Percentiles rank a stretch among this genome's conserved stretches.
Evolutionary conservation across 2,797 vertebrate genomes (phyloP).

Genomic region (Gallinago nigripennis): DNA sequence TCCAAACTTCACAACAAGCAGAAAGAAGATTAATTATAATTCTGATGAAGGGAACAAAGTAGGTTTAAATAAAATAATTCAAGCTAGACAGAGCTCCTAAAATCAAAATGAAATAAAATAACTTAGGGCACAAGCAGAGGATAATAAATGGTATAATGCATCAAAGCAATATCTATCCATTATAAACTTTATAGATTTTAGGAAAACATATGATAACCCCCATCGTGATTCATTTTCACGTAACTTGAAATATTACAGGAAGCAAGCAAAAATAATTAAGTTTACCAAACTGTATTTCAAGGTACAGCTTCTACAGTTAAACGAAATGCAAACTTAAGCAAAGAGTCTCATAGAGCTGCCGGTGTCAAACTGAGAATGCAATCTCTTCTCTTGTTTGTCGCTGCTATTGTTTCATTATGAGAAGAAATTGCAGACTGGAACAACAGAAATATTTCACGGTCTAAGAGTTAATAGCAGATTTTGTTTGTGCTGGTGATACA

Average conservation of each 20-base stretch:
- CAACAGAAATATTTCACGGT: conserved; percentile 18
- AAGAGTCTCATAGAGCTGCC: neutral
- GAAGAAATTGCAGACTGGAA: neutral
- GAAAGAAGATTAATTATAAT: neutral
- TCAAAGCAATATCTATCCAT: neutral
- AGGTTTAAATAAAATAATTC: neutral
- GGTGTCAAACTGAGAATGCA: conserved; percentile 50
- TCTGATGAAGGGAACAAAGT: neutral
- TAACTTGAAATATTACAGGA: conserved; percentile 23
- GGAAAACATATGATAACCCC: conserved; percentile 14
- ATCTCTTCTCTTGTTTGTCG: conserved; percentile 28
- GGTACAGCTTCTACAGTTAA: neutral
- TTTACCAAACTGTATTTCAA: conserved; percentile 51
- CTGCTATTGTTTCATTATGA: conserved; percentile 15
- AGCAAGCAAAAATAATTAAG: conserved; percentile 40
- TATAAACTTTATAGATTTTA: neutral
- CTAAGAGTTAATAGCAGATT: neutral
- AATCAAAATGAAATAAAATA: neutral
- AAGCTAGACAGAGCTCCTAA: neutral
- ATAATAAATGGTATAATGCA: neutral
- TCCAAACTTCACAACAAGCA: neutral
- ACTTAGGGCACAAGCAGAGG: accelerated
- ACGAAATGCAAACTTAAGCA: conserved; percentile 33
- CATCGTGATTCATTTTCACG: neutral
- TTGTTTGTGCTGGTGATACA: neutral